Percentiles rank a stretch among this genome's conserved stretches.
Evolutionary conservation across 1,140 invertebrate genomes (phyloP).

Genomic region (Drosophila dunni): DNA sequence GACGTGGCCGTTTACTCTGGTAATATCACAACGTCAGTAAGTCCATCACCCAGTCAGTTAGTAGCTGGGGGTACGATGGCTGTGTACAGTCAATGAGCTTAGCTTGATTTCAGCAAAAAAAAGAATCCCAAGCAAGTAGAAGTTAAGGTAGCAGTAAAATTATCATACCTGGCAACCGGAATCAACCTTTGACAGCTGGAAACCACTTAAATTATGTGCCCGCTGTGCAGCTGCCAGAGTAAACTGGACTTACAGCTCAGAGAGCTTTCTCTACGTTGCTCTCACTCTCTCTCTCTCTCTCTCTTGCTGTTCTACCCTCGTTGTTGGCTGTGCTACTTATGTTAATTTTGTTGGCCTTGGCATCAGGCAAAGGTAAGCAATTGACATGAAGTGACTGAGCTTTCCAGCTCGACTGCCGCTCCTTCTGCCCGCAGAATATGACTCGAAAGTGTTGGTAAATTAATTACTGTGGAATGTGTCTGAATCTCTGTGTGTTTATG

Average conservation of each 20-base stretch:
- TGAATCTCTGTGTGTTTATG: not conserved
- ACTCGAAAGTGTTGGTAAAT: slow-evolving; percentile 53
- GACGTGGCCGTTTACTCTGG: slow-evolving; percentile 15
- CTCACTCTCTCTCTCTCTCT: slow-evolving; percentile 10
- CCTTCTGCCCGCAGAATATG: slow-evolving; percentile 16
- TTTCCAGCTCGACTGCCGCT: not conserved
- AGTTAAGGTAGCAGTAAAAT: slow-evolving; percentile 43
- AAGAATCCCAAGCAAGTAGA: slow-evolving; percentile 8
- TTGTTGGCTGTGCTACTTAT: slow-evolving; percentile 57
- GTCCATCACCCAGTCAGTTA: slow-evolving; percentile 41
- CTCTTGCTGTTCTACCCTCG: not conserved
- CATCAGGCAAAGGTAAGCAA: slow-evolving; percentile 59
- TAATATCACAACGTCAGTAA: slow-evolving; percentile 53
- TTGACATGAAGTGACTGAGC: slow-evolving; percentile 71
- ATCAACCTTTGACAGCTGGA: slow-evolving; percentile 78
- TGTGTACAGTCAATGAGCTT: slow-evolving; percentile 68
- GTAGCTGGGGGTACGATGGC: not conserved
- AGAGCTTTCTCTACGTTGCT: not conserved
- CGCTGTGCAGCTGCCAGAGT: slow-evolving; percentile 52
- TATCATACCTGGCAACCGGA: slow-evolving; percentile 49
- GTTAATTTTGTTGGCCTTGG: slow-evolving; percentile 74
- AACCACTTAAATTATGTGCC: slow-evolving; percentile 82
- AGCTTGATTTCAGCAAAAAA: slow-evolving; percentile 39
- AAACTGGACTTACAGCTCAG: slow-evolving; percentile 34
- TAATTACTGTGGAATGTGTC: slow-evolving; percentile 37